Conservation (phyloP, 2,888 invertebrate species). For the Agrenia bidenticulata region DNA sequence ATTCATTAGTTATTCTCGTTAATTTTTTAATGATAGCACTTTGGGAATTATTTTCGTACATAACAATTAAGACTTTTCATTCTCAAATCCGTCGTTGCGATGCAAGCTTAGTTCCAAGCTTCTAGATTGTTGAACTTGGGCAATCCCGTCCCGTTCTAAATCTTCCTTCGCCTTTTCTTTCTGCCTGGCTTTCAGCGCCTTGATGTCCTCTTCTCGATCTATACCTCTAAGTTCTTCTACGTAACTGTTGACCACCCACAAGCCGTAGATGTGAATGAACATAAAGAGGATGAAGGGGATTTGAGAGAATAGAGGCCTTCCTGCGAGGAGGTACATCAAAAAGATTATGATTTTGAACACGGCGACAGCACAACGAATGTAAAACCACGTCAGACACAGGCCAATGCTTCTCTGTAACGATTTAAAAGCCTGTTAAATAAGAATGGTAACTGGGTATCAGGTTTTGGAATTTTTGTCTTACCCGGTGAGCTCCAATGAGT, state of each 20-base stretch:
- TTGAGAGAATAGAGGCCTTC: conserved; percentile 42
- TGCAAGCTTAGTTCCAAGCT: not conserved
- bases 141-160: not conserved
- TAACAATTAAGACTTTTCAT: no score
- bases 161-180: conserved; percentile 7
- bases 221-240: conserved; percentile 39
- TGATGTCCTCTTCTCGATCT: conserved; percentile 4
- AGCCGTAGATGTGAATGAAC: conserved; percentile 44
- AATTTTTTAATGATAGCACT: no score
- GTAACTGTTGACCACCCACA: conserved; percentile 47
- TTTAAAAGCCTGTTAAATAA: not conserved
- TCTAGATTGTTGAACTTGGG: not conserved
- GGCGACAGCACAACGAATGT: conserved; percentile 48
- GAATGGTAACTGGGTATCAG: not conserved
- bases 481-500: conserved; percentile 34
- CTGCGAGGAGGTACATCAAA: conserved; percentile 45
- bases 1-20: no score
- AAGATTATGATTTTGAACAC: conserved; percentile 48
- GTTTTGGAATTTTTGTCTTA: conserved; percentile 5
- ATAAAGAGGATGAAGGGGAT: conserved; percentile 49
- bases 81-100: no score
- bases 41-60: no score
- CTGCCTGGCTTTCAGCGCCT: conserved; percentile 27
- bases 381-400: conserved; percentile 48
- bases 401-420: conserved; percentile 37